These are phyloP conservation scores for Cyclophora punctaria DNA, from an alignment of 2,888 invertebrate genomes.

Conservation along the genomic window DNA sequence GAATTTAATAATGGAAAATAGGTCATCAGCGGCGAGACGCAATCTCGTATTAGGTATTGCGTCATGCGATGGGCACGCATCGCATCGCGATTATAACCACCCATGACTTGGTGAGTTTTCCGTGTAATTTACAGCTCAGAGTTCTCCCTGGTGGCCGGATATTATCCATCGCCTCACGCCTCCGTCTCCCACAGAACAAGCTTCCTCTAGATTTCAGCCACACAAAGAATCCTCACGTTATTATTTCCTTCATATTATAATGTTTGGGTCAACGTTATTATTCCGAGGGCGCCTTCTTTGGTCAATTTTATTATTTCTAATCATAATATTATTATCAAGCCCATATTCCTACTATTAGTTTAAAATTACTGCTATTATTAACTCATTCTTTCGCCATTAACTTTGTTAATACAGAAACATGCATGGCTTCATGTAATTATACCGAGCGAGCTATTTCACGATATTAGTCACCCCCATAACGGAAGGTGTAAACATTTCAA, in stretches of 20 bases:
- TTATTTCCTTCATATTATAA: too few relatives aligned
- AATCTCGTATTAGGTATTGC: conserved; percentile 18
- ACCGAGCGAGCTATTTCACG: too few relatives aligned
- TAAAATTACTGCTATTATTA: not conserved
- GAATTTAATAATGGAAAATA: conserved; percentile 20
- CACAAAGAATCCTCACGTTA: conserved; percentile 7
- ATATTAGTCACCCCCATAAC: too few relatives aligned
- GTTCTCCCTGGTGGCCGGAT: conserved; percentile 43
- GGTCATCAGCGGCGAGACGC: conserved; percentile 22
- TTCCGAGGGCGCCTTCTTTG: too few relatives aligned
- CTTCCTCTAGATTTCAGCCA: conserved; percentile 17
- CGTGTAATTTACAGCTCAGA: conserved; percentile 31
- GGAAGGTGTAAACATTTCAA: too few relatives aligned
- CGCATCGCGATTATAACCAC: conserved; percentile 15
- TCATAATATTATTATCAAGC: too few relatives aligned
- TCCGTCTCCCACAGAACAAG: conserved; percentile 22
- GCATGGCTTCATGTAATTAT: too few relatives aligned
- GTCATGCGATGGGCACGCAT: conserved; percentile 24
- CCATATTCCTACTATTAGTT: too few relatives aligned
- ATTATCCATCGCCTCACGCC: conserved; percentile 43
- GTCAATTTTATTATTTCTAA: too few relatives aligned
- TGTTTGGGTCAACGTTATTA: too few relatives aligned
- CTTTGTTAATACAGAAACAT: not conserved
- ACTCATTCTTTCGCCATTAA: not conserved
- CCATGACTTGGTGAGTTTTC: conserved; percentile 27